Evolutionary conservation across 2,113 vertebrate genomes (phyloP), one percentile per base, ranked within the genome.

Genomic region (Condylura cristata): DNA sequence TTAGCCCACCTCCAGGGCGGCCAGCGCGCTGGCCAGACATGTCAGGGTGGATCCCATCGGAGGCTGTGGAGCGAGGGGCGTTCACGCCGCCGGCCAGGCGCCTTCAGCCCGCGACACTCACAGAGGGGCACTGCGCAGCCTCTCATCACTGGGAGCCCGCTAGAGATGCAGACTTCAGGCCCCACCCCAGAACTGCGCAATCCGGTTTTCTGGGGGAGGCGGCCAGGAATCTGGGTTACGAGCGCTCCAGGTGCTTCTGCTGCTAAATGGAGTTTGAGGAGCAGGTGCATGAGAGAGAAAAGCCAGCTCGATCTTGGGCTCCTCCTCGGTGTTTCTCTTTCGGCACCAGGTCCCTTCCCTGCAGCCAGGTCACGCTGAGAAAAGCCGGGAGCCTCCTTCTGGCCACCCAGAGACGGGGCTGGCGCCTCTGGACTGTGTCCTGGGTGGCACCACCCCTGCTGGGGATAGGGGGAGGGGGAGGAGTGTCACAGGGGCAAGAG

Each of bases 401-500:
- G 4, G 74, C 13, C 16, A 32, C n/a, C 8, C 44, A 3, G 16
- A 37, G 4, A 4, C 17, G 1, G 14, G 58, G 56, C 56, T 22
- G 8, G 39, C 28, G 53, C n/a, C 26, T 8, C 72, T 16, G 11
- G 22, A 75, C 80, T 41, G 74, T 90, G 81, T 37, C 53, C 14
- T 34, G 24, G 46, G 44, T 10, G 70, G 26, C 41, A 78, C 78
- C 68, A 78, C 56, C 44, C 58, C 72, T 39, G 53, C 39, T 2
- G 17, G 8, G 32, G 72, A 2, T 65, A 2, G 37, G 85, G 53
- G 32, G 72, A 2, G 71, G 2, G 37, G 85, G 53, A 12, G 5
- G 32, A 48, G 70, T 46, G 68, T 74, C 86, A 85, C 71, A 88
- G 60, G 76, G 94, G 41, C 68, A 32, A 5, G 14, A 61, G 66